phyloP scores from a whole-genome alignment of 64 coral and sea anemone species.

The Dendronephthya gigantea region DNA sequence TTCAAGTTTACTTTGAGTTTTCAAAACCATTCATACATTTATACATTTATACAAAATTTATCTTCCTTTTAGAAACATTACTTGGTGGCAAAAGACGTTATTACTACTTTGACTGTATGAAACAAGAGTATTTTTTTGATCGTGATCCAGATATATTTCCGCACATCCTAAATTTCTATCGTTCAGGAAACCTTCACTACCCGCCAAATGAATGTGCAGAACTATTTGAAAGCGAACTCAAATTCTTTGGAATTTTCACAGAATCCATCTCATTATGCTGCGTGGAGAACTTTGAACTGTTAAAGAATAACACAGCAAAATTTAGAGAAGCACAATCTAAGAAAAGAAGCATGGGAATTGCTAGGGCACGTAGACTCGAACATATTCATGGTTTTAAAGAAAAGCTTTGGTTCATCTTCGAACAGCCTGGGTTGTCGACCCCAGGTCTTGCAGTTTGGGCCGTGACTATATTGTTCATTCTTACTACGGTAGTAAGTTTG shows the following conservation, averaged over 20 bases:
- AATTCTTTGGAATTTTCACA: neutral
- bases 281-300: neutral
- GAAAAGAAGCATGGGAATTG: neutral
- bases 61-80: slow-evolving; percentile 1
- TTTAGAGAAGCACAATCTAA: neutral
- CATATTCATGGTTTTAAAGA: neutral
- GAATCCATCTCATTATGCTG: neutral
- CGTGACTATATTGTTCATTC: neutral
- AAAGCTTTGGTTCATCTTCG: slow-evolving; percentile 11
- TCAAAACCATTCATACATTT: too few relatives aligned
- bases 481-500: neutral
- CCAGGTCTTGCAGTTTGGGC: neutral
- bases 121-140: slow-evolving; percentile 14
- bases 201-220: neutral
- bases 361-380: neutral
- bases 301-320: neutral
- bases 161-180: neutral
- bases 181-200: neutral
- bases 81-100: neutral
- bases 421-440: neutral
- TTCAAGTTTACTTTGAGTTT: too few relatives aligned
- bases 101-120: neutral
- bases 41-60: too few relatives aligned
- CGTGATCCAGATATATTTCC: slow-evolving; percentile 8
- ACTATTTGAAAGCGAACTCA: slow-evolving; percentile 2